These are phyloP conservation scores for Gambusia affinis DNA, from an alignment of 2,113 vertebrate genomes.

Conservation along the genomic window DNA sequence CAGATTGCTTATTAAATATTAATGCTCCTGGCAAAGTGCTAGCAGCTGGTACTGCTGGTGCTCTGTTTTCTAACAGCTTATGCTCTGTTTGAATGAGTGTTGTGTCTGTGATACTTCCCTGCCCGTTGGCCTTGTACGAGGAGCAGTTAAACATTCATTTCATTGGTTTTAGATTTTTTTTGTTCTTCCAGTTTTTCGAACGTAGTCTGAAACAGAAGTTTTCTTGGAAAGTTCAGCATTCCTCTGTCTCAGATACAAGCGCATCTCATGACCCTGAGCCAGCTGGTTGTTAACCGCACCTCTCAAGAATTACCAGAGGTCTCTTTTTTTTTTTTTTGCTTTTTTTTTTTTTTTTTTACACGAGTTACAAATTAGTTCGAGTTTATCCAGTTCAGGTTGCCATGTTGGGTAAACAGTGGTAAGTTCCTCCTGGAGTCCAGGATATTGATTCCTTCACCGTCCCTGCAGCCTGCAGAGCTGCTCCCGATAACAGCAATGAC, in stretches of 20 bases:
- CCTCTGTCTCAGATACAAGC: slow-evolving; percentile 7
- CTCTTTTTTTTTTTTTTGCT: background rate
- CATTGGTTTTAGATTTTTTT: slow-evolving; percentile 31
- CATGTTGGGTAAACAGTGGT: slow-evolving; percentile 25
- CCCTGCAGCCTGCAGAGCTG: slow-evolving; percentile 10
- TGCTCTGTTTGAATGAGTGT: slow-evolving; percentile 43
- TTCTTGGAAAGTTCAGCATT: slow-evolving; percentile 29
- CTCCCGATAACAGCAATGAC: slow-evolving; percentile 59
- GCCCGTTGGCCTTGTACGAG: slow-evolving; percentile 26
- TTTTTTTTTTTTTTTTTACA: background rate
- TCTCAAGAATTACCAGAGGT: slow-evolving; percentile 17
- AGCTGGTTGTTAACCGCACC: slow-evolving; percentile 7
- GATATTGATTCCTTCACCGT: slow-evolving; percentile 45
- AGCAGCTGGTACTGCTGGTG: slow-evolving; percentile 59
- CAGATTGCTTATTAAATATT: slow-evolving; percentile 56
- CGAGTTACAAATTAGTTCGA: slow-evolving; percentile 44
- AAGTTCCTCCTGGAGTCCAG: slow-evolving; percentile 7
- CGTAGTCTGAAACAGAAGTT: slow-evolving; percentile 22
- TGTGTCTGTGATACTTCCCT: slow-evolving; percentile 20
- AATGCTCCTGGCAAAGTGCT: slow-evolving; percentile 35
- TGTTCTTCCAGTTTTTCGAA: background rate
- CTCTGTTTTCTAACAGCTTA: slow-evolving; percentile 44
- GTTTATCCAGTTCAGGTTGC: slow-evolving; percentile 1
- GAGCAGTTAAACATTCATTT: slow-evolving; percentile 47
- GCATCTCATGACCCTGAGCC: slow-evolving; percentile 7